Base-by-base conservation (phyloP, 2,888 invertebrate species). In the Metalampra italica region DNA sequence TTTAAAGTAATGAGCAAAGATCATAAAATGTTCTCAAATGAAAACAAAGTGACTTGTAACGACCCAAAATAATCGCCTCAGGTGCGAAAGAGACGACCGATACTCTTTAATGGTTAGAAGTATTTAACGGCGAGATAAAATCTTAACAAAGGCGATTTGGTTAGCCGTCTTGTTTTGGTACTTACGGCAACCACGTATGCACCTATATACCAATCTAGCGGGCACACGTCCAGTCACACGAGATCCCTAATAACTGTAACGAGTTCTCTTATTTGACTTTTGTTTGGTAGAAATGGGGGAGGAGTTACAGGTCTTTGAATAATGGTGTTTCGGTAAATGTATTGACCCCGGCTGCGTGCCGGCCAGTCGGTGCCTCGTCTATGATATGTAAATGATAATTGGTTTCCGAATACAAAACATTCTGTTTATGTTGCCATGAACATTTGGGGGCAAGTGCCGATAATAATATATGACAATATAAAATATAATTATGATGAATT, bases 321-420 rank as follows among this genome's bases (percentile, higher is more conserved):
- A 66, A 43, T 85, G 83, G 86, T 59, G 60, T 59, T 62, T 65
- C 65, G 73, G 75, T 82, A 86, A 84, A 87, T 84, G 77, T 86
- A 82, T 85, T 86, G 87, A 87, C 84, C 86, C 82, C 82, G 74
- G 71, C 82, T 80, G 77, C 82, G 78, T 79, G 81, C 81, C 78
- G 60, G 75, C 81, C 74, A 77, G 82, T 82, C 87, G 84, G 85
- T 78, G 69, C 82, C 75, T 78, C 80, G 77, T 82, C 82, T 86
- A 77, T 85, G 85, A 87, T 86, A 87, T 85, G 85, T 86, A 82
- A 87, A 87, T 86, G 86, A 86, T 86, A 86, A 88, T 86, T 88
- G 84, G 84, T 84, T 86, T 82, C 77, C 76, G 81, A 84, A 86
- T 82, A 78, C 80, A 82, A 86, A 83, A 83, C 74, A 76, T 80